These are phyloP conservation scores for Andrena dorsata DNA, from an alignment of 2,888 invertebrate genomes.

Conservation along the genomic window DNA sequence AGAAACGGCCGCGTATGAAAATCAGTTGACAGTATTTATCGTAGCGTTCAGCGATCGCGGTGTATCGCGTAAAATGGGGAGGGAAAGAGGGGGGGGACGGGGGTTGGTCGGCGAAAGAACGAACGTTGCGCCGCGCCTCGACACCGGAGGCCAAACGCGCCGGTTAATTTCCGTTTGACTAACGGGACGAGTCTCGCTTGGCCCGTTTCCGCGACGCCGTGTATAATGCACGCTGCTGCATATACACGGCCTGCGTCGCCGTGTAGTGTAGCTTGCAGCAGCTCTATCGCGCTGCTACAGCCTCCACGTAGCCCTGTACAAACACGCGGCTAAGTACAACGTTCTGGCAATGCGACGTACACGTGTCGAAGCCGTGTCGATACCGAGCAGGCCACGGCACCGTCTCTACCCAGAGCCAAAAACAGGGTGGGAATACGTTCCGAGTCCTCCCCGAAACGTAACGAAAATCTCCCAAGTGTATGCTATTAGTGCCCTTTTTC, in stretches of 20 bases:
- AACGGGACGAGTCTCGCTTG: constrained; percentile 47
- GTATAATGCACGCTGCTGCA: constrained; percentile 36
- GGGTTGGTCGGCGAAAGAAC: constrained; percentile 50
- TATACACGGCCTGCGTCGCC: neutral
- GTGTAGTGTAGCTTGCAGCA: constrained; percentile 13
- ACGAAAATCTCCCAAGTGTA: neutral
- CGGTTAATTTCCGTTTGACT: constrained; percentile 63
- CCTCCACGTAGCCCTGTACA: constrained; percentile 16
- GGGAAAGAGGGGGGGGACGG: no score
- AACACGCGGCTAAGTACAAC: constrained; percentile 31
- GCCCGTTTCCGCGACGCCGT: constrained; percentile 40
- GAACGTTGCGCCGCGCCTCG: constrained; percentile 23
- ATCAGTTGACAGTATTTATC: constrained; percentile 54
- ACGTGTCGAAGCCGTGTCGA: constrained; percentile 39
- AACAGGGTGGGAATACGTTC: neutral
- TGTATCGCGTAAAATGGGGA: constrained; percentile 32
- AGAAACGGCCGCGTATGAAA: constrained; percentile 35
- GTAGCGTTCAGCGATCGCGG: constrained; percentile 18
- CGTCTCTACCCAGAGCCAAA: neutral
- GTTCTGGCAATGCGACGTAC: constrained; percentile 30
- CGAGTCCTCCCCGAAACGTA: neutral
- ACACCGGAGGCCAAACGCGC: constrained; percentile 40
- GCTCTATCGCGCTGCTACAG: constrained; percentile 28
- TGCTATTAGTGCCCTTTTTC: no score
- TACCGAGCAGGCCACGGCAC: neutral